Percentiles rank a stretch among this genome's conserved stretches.
These are phyloP conservation scores for Tenthredo amoena DNA, from an alignment of 2,888 invertebrate genomes.

Conservation along the genomic window DNA sequence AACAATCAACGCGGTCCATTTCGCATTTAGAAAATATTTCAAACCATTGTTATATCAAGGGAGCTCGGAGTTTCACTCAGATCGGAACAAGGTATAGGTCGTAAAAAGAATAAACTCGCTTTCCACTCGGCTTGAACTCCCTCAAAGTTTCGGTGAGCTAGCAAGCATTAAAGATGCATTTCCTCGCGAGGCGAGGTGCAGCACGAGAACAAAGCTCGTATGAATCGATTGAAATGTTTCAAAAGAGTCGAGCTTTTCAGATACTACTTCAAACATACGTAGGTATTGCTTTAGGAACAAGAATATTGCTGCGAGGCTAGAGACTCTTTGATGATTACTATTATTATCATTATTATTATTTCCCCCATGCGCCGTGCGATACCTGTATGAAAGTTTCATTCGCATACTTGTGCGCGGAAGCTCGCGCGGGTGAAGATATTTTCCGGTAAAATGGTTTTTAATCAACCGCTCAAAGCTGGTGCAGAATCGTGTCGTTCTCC, in stretches of 20 bases:
- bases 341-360: not conserved
- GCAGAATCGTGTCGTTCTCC: not conserved
- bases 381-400: not conserved
- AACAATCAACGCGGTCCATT: too few relatives aligned
- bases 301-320: slow-evolving; percentile 1
- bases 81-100: not conserved
- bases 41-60: not conserved
- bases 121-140: not conserved
- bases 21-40: not conserved
- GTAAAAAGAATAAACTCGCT: not conserved
- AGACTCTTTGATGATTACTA: not conserved
- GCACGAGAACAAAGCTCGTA: not conserved
- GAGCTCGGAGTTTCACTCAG: not conserved
- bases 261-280: not conserved
- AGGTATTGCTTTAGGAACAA: not conserved
- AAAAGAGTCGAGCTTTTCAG: not conserved
- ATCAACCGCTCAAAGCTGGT: slow-evolving; percentile 11
- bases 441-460: slow-evolving; percentile 35
- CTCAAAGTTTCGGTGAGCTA: slow-evolving; percentile 24
- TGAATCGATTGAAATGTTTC: slow-evolving; percentile 2
- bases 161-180: slow-evolving; percentile 44
- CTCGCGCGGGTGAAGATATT: not conserved
- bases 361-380: not conserved
- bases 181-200: not conserved
- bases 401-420: not conserved